Evolutionary conservation across 2,888 invertebrate species (phyloP), one percentile per base, ranked within the genome.

Genomic region (Sepioteuthis lessoniana): DNA sequence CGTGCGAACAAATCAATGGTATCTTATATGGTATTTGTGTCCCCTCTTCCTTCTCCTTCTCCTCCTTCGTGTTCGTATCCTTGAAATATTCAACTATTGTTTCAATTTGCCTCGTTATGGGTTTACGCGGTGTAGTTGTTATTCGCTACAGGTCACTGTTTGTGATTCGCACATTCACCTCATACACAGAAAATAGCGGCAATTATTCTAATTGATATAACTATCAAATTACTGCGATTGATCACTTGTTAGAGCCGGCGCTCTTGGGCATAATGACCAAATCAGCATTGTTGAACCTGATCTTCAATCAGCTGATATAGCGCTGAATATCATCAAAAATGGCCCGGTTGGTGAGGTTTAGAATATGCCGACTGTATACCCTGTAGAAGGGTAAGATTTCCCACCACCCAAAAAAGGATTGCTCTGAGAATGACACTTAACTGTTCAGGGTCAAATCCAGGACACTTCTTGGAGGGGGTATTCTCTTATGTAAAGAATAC

Each of bases 191-290:
- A 76, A 35, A 35, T 76, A 35, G 76, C 76, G n/a, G n/a, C n/a
- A 76, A 76, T 76, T 76, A 76, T 76, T 76, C 76, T 76, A 76
- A 76, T 76, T 76, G n/a, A n/a, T n/a, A n/a, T 76, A 76, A 35
- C n/a, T 76, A 76, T 76, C n/a, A 76, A 35, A 76, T 76, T 76
- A 76, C 76, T 16, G 13, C 10, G n/a, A 76, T 76, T 76, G 76
- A 76, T 76, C n/a, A 76, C n/a, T 16, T n/a, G n/a, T n/a, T 35
- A 76, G 13, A n/a, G 76, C 76, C 76, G 76, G 16, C 76, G 76
- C 76, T 76, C 76, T n/a, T n/a, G 76, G n/a, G 76, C 76, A n/a
- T 16, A 35, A 76, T 76, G n/a, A 76, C n/a, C n/a, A 76, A 2
- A 35, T n/a, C n/a, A 76, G n/a, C n/a, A 76, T n/a, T 76, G 76